Evolutionary conservation across 2,888 invertebrate species (phyloP), one percentile per base, ranked within the genome.

Genomic region (Leucoptera coffeella): DNA sequence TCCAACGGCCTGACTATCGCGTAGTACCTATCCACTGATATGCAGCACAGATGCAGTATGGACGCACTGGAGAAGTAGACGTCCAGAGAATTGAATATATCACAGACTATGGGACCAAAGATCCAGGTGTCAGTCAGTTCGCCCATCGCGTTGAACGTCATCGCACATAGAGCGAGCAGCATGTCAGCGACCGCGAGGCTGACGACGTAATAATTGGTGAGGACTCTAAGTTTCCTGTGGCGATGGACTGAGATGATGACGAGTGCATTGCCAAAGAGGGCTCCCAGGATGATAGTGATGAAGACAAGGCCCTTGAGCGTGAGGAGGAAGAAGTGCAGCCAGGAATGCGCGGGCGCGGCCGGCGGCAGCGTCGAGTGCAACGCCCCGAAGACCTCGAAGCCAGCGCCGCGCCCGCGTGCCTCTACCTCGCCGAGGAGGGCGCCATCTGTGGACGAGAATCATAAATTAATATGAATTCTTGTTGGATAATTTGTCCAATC

Each of bases 171-270:
- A 1, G 93, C 93, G 24, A 95, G 93, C 34, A 94, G 71, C 71
- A 94, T 85, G 47, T 95, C 95, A 20, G 95, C 94, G 43, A 92
- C 84, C 2, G 95, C 95, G 31, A 95, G 61, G 27, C 91, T 92
- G 40, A 95, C 94, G 37, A 95, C 91, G 74, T 94, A 95, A 57
- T 91, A 93, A 60, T 95, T 95, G 27, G 94, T 94, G 47, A 92
- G 86, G 35, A 90, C 88, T 24, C 91, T 74, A 2, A 91, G 73
- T 41, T 85, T 82, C 23, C 88, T 75, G 50, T 89, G 87, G 23
- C 86, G 74, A 38, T 85, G 79, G 14, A 90, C 89, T 42, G 83
- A 83, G 36, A 85, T 82, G 40, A 91, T 89, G 42, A 95, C 94
- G 37, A 95, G 73, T 2, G 91, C 85, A 73, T 95, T 95, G 28